These are phyloP conservation scores for Nothoprocta pentlandii DNA, from an alignment of 2,113 vertebrate species.

Conservation along the genomic window DNA sequence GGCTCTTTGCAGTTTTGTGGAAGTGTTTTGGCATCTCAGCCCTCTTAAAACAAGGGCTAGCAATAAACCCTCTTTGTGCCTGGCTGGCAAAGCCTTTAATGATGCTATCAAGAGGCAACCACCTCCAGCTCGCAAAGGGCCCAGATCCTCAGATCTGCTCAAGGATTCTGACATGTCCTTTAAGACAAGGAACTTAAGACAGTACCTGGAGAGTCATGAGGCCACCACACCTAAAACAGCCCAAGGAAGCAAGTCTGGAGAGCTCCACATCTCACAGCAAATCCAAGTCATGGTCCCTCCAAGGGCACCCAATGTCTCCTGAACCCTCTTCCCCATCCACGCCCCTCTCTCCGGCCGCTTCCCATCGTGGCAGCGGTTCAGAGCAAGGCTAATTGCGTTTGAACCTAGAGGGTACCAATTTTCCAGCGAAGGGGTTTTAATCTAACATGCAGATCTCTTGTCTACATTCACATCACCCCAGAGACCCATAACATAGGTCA, in stretches of 20 bases:
- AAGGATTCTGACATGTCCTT: neutral
- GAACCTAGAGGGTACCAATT: constrained; percentile 71
- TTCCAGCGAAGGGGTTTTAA: constrained; percentile 72
- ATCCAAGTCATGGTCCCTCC: neutral
- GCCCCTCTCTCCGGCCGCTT: neutral
- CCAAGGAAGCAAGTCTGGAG: neutral
- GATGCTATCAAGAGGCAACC: fast-evolving
- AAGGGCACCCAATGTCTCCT: neutral
- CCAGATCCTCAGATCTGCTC: neutral
- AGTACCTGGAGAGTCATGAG: fast-evolving
- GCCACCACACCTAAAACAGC: fast-evolving
- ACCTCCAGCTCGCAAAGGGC: neutral
- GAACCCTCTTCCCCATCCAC: neutral
- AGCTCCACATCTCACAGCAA: fast-evolving
- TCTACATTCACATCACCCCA: constrained; percentile 69
- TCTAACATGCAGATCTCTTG: constrained; percentile 73
- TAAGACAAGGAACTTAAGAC: fast-evolving
- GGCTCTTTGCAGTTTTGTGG: neutral
- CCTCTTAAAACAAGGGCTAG: neutral
- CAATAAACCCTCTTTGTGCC: neutral
- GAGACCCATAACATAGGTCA: constrained; percentile 70
- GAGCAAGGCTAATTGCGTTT: constrained; percentile 61
- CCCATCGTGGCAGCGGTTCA: neutral
- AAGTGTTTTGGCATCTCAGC: neutral
- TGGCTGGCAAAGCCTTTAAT: neutral